Evolutionary conservation across 2,888 invertebrate genomes (phyloP), one percentile per base, ranked within the genome.

Genomic region (Herminia tarsipennalis): DNA sequence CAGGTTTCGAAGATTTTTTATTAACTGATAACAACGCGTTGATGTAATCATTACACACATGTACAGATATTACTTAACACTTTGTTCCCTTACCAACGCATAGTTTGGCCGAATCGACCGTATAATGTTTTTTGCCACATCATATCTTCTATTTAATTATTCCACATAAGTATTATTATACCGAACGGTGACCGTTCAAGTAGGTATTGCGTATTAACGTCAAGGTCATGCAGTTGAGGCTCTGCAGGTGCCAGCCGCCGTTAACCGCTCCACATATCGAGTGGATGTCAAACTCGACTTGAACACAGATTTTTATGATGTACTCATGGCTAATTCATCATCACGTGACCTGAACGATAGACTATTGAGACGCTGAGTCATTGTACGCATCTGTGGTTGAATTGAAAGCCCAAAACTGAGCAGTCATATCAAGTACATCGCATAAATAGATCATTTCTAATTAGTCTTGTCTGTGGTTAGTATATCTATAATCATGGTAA

Each of bases 161-260:
- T 71, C 56, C 55, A 51, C 48, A 57, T 58, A 50, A 59, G 44
- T 67, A 68, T 51, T 56, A 53, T 58, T 58, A 58, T 64, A 56
- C 46, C 64, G 68, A 76, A 66, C 71, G 65, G 66, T 76, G 77
- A 76, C 76, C 78, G 76, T 69, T 77, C 71, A 74, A 78, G 77
- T 78, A 73, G 76, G 72, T 81, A 73, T 80, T 74, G 75, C 73
- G 73, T 74, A 73, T 73, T 62, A 73, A 57, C 65, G 57, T 53
- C 82, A 88, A 88, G 88, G 88, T 80, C 87, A 69, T 60, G 63
- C 56, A 54, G 64, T 79, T 77, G 82, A 81, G 82, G 81, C 80
- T 81, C 78, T 78, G 79, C 81, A 81, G 83, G 82, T 82, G 79
- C 71, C 60, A 56, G 37, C 41, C 53, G 56, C 60, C 60, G 61